Evolutionary conservation across 2,888 invertebrate genomes (phyloP), one percentile per base, ranked within the genome.

Genomic region (Drosophila pseudotalamancana): DNA sequence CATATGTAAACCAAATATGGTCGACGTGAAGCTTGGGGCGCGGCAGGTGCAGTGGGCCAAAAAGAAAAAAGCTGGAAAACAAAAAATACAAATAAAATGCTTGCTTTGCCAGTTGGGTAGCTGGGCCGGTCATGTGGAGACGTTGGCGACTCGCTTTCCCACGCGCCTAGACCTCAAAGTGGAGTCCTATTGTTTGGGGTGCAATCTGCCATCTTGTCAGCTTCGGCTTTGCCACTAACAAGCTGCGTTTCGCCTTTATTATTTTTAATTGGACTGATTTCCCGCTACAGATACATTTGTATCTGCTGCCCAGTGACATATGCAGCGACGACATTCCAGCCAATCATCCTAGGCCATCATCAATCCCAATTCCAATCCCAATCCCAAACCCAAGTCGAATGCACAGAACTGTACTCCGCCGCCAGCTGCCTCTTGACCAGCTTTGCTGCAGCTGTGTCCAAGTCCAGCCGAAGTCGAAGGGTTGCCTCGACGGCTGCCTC

Each of bases 181-280:
- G 65, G 46, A 54, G 63, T 77, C 69, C 87, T 71, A 81, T 81
- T 81, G 80, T 80, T 85, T 78, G 59, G 87, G 66, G 37, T 79
- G 80, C 84, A 81, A 86, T 81, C 80, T 83, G 80, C 77, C 80
- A 86, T 81, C 80, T 86, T 87, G 71, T 43, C 75, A 49, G 59
- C 56, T 54, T 19, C 23, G 16, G 40, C 23, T 45, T 56, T 59
- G 61, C 31, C 43, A 14, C 80, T 80, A 80, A 80, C 80, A 86
- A 81, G 87, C 87, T 72, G 66, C 53, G 72, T 84, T 80, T 66
- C 74, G 70, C 87, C 84, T 83, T 83, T 83, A 83, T 83, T 83
- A 83, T 85, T 83, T 83, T 83, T 83, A 83, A 83, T 83, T 83
- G 83, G 83, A 83, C 83, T 83, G 83, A 83, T 83, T 87, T 85